Evolutionary conservation across 2,113 vertebrate species (phyloP).

Genomic region (Notothenia coriiceps): DNA sequence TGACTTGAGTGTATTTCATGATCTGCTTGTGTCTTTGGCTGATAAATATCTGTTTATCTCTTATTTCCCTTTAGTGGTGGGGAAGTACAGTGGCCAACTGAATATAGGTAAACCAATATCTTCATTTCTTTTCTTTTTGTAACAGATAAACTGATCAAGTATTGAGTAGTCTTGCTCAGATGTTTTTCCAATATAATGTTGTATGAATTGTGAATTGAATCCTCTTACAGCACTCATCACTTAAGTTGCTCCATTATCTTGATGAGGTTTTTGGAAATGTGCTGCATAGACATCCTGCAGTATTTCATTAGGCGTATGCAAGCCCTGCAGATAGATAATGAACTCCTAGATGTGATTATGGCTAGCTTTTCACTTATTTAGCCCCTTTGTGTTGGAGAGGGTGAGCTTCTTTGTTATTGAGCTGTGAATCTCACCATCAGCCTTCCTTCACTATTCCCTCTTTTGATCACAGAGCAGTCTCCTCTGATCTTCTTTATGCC

Average conservation of each 20-base stretch:
- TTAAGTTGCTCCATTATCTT: conserved; percentile 2
- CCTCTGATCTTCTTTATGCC: conserved; percentile 31
- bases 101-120: conserved; percentile 87
- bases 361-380: conserved; percentile 38
- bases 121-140: not conserved
- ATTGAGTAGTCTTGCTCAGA: not conserved
- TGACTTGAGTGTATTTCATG: not conserved
- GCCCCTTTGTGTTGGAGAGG: conserved; percentile 38
- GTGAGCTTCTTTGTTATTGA: conserved; percentile 36
- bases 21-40: conserved; percentile 5
- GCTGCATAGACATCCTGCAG: conserved; percentile 9
- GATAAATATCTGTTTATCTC: conserved; percentile 19
- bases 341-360: conserved; percentile 50
- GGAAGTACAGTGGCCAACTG: conserved; percentile 93
- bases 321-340: conserved; percentile 41
- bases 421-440: conserved; percentile 18
- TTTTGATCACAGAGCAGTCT: conserved; percentile 41
- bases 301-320: conserved; percentile 34
- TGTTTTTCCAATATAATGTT: not conserved
- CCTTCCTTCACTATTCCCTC: conserved; percentile 18
- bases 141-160: not conserved
- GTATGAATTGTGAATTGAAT: not conserved
- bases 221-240: not conserved
- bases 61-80: conserved; percentile 87
- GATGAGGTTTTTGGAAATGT: conserved; percentile 38